Evolutionary conservation across 2,113 vertebrate genomes (phyloP).

Genomic region (Hyperoodon ampullatus): DNA sequence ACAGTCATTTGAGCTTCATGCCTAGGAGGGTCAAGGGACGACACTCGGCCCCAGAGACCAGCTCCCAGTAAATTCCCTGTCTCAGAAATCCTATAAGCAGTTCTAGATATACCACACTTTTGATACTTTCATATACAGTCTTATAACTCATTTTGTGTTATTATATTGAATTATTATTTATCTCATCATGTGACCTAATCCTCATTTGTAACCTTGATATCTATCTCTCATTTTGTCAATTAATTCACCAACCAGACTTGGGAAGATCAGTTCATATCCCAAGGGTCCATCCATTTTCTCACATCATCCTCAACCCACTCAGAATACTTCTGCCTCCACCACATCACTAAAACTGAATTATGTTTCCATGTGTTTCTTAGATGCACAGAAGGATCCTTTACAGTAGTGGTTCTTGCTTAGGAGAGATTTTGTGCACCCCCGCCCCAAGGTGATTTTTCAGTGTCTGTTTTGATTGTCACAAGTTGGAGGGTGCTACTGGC

Average conservation of each 20-base stretch:
- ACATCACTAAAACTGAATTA: not conserved
- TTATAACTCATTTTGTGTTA: slow-evolving; percentile 7
- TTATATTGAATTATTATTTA: not conserved
- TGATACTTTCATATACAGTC: not conserved
- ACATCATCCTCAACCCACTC: not conserved
- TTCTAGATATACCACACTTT: not conserved
- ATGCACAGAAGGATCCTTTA: not conserved
- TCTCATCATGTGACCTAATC: not conserved
- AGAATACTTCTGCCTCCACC: not conserved
- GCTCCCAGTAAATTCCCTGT: slow-evolving; percentile 10
- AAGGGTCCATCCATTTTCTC: not conserved
- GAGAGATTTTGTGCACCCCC: not conserved
- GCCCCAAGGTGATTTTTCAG: not conserved
- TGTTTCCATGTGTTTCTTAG: not conserved
- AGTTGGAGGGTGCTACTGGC: not conserved
- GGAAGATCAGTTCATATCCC: not conserved
- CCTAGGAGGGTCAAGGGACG: not conserved
- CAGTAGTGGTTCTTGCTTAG: not conserved
- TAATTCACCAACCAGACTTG: not conserved
- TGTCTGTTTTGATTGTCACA: slow-evolving; percentile 24
- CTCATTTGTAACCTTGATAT: not conserved
- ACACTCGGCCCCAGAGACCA: not conserved
- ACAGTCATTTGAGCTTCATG: not conserved
- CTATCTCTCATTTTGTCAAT: not conserved
- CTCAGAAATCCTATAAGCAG: not conserved